phyloP scores from a whole-genome alignment of 1,140 invertebrate genomes.

The Drosophila kepulauana region DNA sequence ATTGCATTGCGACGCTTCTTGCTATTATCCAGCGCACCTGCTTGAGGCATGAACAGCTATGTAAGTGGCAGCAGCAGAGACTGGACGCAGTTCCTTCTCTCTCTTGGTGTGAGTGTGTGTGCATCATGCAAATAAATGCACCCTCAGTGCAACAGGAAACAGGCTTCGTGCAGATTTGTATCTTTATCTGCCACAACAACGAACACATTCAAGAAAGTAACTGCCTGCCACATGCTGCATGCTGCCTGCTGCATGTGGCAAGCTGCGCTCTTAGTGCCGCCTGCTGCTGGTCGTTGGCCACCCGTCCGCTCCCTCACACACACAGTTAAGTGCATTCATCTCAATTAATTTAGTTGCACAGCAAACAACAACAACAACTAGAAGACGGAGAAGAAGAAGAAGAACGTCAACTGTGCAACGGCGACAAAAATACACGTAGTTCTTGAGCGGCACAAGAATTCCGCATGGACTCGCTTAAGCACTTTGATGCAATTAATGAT shows the following conservation, averaged over 20 bases:
- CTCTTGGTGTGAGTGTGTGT: conserved; percentile 40
- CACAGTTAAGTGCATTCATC: conserved; percentile 75
- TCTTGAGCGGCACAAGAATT: conserved; percentile 31
- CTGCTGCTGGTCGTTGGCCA: conserved; percentile 23
- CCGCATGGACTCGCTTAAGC: conserved; percentile 23
- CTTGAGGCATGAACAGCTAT: conserved; percentile 37
- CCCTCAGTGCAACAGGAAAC: conserved; percentile 81
- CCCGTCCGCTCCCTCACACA: conserved; percentile 43
- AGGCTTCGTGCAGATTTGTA: conserved; percentile 82
- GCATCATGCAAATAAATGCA: conserved; percentile 82
- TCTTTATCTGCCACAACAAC: conserved; percentile 73
- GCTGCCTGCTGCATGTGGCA: conserved; percentile 3
- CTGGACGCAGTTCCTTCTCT: not conserved
- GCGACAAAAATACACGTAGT: conserved; percentile 33
- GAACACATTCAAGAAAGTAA: conserved; percentile 64
- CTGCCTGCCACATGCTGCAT: conserved; percentile 39
- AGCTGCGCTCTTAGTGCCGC: conserved; percentile 8
- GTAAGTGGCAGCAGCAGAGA: conserved; percentile 39
- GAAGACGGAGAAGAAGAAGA: not conserved
- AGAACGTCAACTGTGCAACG: conserved; percentile 8
- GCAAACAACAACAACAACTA: conserved; percentile 14
- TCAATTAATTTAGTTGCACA: conserved; percentile 78
- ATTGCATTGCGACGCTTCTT: conserved; percentile 54
- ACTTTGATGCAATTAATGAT: conserved; percentile 46
- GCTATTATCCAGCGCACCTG: conserved; percentile 65